Conservation (phyloP, 2,113 vertebrate species). For the Poecile atricapillus region DNA sequence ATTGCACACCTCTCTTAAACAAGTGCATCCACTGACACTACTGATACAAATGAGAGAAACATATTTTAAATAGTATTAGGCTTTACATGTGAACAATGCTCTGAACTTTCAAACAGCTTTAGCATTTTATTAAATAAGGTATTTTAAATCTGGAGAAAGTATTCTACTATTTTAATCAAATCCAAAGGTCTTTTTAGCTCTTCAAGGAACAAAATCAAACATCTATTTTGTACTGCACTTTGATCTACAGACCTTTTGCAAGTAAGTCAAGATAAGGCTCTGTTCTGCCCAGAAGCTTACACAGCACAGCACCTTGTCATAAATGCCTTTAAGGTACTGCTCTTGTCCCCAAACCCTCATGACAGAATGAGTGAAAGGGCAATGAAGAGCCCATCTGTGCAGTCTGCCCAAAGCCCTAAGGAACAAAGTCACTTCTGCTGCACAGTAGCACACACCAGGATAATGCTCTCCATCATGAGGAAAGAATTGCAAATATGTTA, state of each 20-base stretch:
- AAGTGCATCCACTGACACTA: not conserved
- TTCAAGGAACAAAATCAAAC: not conserved
- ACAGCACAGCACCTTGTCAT: not conserved
- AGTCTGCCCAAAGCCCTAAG: not conserved
- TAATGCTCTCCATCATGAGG: not conserved
- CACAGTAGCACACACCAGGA: not conserved
- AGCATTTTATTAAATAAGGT: not conserved
- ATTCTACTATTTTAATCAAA: not conserved
- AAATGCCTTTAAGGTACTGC: not conserved
- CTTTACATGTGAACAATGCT: not conserved
- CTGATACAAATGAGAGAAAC: not conserved
- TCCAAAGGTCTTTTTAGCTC: not conserved
- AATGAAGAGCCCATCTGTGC: not conserved
- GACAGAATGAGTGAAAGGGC: not conserved
- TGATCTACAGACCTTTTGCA: not conserved
- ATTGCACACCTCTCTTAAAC: not conserved
- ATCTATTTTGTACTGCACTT: not conserved
- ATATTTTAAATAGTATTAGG: not conserved
- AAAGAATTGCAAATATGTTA: conserved; percentile 56
- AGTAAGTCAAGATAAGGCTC: not conserved
- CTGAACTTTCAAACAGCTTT: not conserved
- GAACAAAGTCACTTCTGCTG: not conserved
- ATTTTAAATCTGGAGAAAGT: not conserved
- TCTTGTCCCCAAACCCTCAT: not conserved
- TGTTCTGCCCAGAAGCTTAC: not conserved